Evolutionary conservation across 2,888 invertebrate species (phyloP), one percentile per base, ranked within the genome.

Genomic region (Hirtodrosophila cameraria): DNA sequence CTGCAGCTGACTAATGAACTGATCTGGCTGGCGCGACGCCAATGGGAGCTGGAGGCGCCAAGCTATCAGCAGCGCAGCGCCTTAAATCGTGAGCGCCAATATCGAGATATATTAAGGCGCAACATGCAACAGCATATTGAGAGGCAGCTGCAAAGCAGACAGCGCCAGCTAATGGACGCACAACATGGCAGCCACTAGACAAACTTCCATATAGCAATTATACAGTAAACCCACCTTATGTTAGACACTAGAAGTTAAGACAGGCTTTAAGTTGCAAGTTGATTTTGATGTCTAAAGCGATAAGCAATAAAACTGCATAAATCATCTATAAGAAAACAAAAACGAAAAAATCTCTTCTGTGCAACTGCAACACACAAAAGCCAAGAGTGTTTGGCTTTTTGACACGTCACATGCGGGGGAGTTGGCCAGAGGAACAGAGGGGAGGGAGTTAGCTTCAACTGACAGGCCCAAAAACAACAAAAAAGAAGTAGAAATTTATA

Each of bases 1-100:
- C n/a, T 85, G 58, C 64, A 55, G 41, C 63, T 87, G 73, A 87
- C 87, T 48, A 65, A 82, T 45, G 85, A 79, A 61, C 76, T 82
- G 63, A 87, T 85, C 42, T 61, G 48, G 41, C 60, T 25, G 12
- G 39, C 59, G 46, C 46, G 38, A 2, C 66, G 63, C 27, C 78
- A 83, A 42, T 80, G 80, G 82, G 33, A 48, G 38, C n/a, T 46
- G 30, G 41, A 57, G 53, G 48, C 20, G 41, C 59, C 71, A 41
- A 75, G 46, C 39, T 33, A 36, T 49, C 67, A 76, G 50, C 65
- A 79, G 38, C 50, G 31, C 3, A 45, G 28, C 1, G 70, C 70
- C 18, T n/a, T 85, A 8, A 43, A 65, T 49, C 79, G 80, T 31
- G 86, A 86, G 38, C 38, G 67, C 6, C 8, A 59, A 31, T 81